Conservation (phyloP, 2,797 vertebrate species). For the Enteromius treurensis region DNA sequence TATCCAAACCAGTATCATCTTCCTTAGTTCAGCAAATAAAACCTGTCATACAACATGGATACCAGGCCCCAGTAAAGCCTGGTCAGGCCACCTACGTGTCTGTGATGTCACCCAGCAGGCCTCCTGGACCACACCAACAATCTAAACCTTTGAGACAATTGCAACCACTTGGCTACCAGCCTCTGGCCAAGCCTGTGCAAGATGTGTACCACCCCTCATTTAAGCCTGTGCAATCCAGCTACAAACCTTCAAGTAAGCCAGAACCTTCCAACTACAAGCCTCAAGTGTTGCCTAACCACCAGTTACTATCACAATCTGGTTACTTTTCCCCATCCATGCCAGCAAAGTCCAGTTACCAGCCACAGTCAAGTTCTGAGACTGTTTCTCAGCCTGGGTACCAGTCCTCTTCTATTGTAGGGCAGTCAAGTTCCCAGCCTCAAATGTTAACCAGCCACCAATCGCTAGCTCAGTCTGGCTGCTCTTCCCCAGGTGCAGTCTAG, state of each 20-base stretch:
- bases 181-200: not conserved
- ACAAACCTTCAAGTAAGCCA: not conserved
- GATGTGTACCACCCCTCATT: not conserved
- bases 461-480: not conserved
- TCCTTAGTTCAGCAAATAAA: no score
- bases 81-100: not conserved
- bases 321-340: not conserved
- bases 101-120: not conserved
- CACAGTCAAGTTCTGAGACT: not conserved
- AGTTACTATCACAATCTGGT: no score
- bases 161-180: not conserved
- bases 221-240: not conserved
- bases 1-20: not conserved
- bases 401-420: not conserved
- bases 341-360: not conserved
- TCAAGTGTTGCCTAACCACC: not conserved
- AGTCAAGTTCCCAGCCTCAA: not conserved
- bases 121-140: not conserved
- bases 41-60: not conserved
- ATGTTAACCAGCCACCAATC: not conserved
- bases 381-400: not conserved
- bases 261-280: not conserved
- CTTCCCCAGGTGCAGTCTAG: not conserved
- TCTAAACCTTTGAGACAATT: not conserved
- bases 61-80: not conserved